A percentile compares a stretch with the other conserved stretches of the same genome.
Conservation (phyloP, 2,113 vertebrate genomes). For the Narcine bancroftii region DNA sequence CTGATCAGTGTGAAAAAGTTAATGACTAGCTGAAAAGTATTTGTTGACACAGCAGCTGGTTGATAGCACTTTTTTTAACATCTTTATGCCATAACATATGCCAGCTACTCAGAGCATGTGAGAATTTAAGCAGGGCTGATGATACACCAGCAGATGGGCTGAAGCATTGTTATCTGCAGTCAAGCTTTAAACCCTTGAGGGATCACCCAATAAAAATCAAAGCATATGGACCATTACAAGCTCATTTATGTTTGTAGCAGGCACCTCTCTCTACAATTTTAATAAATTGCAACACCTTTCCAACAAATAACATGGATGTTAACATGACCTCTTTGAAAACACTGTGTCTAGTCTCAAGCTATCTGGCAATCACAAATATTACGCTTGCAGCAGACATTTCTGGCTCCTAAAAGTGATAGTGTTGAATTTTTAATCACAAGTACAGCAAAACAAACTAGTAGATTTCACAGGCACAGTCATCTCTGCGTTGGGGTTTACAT, state of each 20-base stretch:
- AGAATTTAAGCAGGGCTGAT: constrained; percentile 84
- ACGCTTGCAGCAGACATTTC: constrained; percentile 18
- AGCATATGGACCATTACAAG: constrained; percentile 89
- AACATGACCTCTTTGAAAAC: constrained; percentile 52
- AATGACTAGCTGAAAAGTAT: constrained; percentile 87
- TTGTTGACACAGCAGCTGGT: constrained; percentile 91
- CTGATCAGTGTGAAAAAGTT: constrained; percentile 74
- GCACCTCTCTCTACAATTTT: constrained; percentile 62
- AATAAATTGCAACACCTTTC: constrained; percentile 53
- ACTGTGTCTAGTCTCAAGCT: constrained; percentile 42
- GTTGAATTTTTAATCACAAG: constrained; percentile 34
- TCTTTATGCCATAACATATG: constrained; percentile 95
- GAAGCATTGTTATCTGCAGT: constrained; percentile 90
- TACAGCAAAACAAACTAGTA: constrained; percentile 28
- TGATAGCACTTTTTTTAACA: constrained; percentile 81
- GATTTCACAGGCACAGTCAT: background rate
- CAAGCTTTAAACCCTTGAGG: constrained; percentile 75
- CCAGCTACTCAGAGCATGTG: constrained; percentile 80
- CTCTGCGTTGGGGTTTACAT: background rate
- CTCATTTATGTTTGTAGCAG: constrained; percentile 76
- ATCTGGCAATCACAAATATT: constrained; percentile 47
- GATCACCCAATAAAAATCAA: constrained; percentile 86
- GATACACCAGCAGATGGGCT: constrained; percentile 84
- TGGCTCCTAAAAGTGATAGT: constrained; percentile 29
- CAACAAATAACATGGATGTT: constrained; percentile 49